phyloP scores from a whole-genome alignment of 2,113 vertebrate genomes.

The Trogon surrucura region DNA sequence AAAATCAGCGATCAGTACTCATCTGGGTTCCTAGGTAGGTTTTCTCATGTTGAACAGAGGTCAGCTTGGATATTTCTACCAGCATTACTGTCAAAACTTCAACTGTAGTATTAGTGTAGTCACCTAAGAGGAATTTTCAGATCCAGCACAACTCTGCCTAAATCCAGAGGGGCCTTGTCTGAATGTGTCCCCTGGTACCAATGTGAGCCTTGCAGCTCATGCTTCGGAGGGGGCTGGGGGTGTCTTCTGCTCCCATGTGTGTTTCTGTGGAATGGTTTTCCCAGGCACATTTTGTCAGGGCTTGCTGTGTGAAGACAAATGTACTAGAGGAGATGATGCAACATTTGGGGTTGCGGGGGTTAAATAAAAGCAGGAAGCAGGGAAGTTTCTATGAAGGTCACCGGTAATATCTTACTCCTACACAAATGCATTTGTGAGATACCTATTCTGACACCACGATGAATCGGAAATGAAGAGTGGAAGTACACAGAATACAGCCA shows the following conservation, averaged over 20 bases:
- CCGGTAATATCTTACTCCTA: neutral
- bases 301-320: neutral
- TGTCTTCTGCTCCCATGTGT: neutral
- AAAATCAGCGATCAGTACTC: neutral
- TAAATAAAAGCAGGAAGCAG: neutral
- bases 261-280: neutral
- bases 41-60: neutral
- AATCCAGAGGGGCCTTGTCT: neutral
- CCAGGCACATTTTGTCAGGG: neutral
- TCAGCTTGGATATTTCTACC: neutral
- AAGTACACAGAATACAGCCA: neutral
- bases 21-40: neutral
- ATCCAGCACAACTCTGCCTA: neutral
- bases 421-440: neutral
- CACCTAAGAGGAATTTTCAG: neutral
- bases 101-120: neutral
- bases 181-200: neutral
- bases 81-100: neutral
- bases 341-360: neutral
- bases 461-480: slow-evolving; percentile 3
- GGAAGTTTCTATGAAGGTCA: neutral
- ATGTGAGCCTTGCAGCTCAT: neutral
- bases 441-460: neutral
- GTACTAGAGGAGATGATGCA: neutral
- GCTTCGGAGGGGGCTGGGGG: neutral